Percentiles rank a stretch among this genome's conserved stretches.
Evolutionary conservation across 2,797 vertebrate genomes (phyloP).

Genomic region (Jordanella pulchra): DNA sequence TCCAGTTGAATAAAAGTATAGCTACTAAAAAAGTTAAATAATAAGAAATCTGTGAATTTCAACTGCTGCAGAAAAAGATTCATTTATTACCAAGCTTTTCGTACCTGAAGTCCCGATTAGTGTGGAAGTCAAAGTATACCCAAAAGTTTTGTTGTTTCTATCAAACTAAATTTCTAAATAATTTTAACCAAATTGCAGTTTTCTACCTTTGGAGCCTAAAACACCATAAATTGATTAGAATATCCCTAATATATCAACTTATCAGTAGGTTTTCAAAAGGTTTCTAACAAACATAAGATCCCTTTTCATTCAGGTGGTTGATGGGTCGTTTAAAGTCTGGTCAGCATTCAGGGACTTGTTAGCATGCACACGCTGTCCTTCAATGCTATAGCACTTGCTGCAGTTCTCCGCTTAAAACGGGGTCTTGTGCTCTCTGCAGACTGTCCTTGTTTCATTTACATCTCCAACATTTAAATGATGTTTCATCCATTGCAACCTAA

Average conservation of each 20-base stretch:
- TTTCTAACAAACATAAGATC: neutral
- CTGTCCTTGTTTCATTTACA: constrained; percentile 57
- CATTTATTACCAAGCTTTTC: neutral
- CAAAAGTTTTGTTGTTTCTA: neutral
- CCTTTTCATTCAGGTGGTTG: neutral
- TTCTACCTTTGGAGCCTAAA: neutral
- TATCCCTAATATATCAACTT: neutral
- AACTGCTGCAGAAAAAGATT: neutral
- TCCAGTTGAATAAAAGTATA: neutral
- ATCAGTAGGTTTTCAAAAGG: neutral
- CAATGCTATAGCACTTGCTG: constrained; percentile 22
- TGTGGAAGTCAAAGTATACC: neutral
- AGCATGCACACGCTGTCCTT: constrained; percentile 61
- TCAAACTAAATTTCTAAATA: neutral
- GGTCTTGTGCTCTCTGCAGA: constrained; percentile 54
- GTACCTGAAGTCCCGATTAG: neutral
- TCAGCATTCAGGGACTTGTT: constrained; percentile 37
- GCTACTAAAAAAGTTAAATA: no score
- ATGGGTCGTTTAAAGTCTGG: constrained; percentile 16
- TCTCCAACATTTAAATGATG: constrained; percentile 29
- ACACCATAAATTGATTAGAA: neutral
- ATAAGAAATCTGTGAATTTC: neutral
- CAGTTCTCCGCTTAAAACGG: constrained; percentile 34
- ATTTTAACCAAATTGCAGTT: neutral
- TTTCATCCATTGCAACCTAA: constrained; percentile 30